Evolutionary conservation across 1,140 invertebrate species (phyloP).

Genomic region (Camponotus vicinus): DNA sequence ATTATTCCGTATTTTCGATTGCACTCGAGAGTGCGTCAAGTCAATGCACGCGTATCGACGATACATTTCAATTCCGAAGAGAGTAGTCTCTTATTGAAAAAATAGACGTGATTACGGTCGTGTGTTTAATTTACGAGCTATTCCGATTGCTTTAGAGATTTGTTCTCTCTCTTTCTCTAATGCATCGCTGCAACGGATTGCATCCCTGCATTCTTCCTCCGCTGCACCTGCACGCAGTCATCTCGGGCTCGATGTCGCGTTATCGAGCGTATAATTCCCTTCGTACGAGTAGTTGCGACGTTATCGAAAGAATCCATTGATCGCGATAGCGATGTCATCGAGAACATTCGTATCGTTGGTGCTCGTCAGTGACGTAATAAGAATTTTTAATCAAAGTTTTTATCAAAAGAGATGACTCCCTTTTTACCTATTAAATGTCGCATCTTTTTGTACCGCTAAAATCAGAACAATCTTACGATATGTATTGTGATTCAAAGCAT

Average conservation of each 20-base stretch:
- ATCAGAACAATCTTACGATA: too few species aligned
- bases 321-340: neutral
- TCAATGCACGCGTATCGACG: slow-evolving; percentile 16
- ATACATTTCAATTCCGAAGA: slow-evolving; percentile 42
- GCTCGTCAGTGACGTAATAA: neutral
- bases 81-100: slow-evolving; percentile 58
- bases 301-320: slow-evolving; percentile 28
- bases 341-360: neutral
- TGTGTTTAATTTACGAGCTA: slow-evolving; percentile 53
- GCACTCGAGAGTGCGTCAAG: neutral
- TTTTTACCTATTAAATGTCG: neutral
- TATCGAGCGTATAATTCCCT: slow-evolving; percentile 47
- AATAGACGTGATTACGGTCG: slow-evolving; percentile 45
- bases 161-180: neutral
- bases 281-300: neutral
- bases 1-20: slow-evolving; percentile 2
- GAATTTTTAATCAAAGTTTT: neutral
- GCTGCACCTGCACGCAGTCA: neutral
- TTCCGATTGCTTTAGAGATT: slow-evolving; percentile 50
- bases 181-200: neutral
- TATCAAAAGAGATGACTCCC: neutral
- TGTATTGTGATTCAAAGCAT: neutral
- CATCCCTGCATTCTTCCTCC: slow-evolving; percentile 6
- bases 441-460: neutral
- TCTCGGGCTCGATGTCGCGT: slow-evolving; percentile 6